Conservation (phyloP, 2,113 vertebrate genomes). For the Gnathonemus echidnorhynchus region DNA sequence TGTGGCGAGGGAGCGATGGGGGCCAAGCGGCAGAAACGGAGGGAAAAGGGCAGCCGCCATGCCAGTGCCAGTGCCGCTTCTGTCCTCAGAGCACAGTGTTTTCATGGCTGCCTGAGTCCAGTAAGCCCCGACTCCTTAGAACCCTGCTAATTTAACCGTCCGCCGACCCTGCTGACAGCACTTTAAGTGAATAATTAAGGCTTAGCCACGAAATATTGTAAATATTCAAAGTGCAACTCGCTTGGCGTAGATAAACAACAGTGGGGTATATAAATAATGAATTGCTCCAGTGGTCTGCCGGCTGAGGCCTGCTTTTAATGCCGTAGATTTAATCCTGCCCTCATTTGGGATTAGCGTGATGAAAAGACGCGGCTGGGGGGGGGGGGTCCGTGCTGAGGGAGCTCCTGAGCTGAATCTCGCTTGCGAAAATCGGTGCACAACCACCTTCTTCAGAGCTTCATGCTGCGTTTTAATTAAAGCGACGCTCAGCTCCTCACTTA, state of each 20-base stretch:
- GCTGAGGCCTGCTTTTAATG: background rate
- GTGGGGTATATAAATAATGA: background rate
- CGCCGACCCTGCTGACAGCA: background rate
- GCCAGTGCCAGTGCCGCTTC: background rate
- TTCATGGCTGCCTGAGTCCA: background rate
- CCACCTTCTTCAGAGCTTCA: background rate
- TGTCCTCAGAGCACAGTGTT: background rate
- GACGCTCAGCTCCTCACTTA: background rate
- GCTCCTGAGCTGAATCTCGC: background rate
- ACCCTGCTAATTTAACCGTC: background rate
- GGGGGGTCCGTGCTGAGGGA: background rate
- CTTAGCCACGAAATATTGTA: background rate
- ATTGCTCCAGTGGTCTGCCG: background rate
- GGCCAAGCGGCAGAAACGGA: background rate
- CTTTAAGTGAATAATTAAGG: background rate
- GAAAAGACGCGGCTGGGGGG: background rate
- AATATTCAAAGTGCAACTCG: background rate
- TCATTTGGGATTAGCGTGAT: background rate
- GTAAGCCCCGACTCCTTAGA: background rate
- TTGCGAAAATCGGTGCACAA: background rate
- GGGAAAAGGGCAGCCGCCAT: background rate
- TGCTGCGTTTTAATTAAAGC: conserved; percentile 8
- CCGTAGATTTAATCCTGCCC: background rate
- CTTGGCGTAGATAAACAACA: background rate
- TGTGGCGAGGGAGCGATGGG: background rate